Conservation (phyloP, 2,113 vertebrate species). For the Candoia aspera region DNA sequence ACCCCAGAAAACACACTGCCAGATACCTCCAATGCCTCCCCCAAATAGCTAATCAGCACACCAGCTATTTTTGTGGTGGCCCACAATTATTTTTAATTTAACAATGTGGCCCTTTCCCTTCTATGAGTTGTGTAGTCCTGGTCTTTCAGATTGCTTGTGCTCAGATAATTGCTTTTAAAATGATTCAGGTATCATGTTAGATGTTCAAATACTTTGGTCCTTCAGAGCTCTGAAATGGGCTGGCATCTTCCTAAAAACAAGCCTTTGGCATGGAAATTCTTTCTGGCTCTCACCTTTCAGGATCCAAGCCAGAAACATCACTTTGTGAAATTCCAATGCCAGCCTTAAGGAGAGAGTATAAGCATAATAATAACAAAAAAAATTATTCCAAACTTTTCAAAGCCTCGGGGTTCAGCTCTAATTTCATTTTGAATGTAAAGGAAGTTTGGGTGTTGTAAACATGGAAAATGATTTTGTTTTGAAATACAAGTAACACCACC, state of each 20-base stretch:
- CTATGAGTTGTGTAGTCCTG: constrained; percentile 9
- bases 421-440: constrained; percentile 48
- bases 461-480: neutral
- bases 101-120: neutral
- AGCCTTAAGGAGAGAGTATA: constrained; percentile 48
- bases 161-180: constrained; percentile 36
- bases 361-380: constrained; percentile 44
- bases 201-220: constrained; percentile 49
- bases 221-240: constrained; percentile 54
- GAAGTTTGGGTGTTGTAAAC: constrained; percentile 9
- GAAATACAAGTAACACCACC: neutral
- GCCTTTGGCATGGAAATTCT: constrained; percentile 49
- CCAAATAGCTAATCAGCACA: neutral
- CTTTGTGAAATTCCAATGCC: constrained; percentile 55
- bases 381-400: constrained; percentile 46
- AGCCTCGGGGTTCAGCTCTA: constrained; percentile 33
- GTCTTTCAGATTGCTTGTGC: constrained; percentile 32
- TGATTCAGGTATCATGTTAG: constrained; percentile 45
- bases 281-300: constrained; percentile 55
- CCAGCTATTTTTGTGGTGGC: neutral
- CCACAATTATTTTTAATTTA: neutral
- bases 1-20: neutral
- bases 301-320: constrained; percentile 62
- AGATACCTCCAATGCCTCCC: neutral
- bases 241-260: constrained; percentile 52